Evolutionary conservation across 2,888 invertebrate species (phyloP).

Genomic region (Calameuta filiformis): DNA sequence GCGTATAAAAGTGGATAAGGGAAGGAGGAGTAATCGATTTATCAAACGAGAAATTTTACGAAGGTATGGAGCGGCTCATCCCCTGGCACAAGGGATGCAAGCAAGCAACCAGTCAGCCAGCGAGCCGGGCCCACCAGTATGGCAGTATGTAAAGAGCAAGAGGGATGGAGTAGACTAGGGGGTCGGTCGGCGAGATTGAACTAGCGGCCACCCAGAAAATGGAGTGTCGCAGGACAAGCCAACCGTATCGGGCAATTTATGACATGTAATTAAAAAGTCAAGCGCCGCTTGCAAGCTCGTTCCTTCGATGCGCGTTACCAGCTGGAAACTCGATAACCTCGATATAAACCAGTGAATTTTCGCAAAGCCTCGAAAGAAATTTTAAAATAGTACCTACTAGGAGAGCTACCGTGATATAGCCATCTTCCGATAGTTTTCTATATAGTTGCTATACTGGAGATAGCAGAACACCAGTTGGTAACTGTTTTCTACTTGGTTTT

Average conservation of each 20-base stretch:
- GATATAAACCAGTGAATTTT: conserved; percentile 4
- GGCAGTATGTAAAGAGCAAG: conserved; percentile 4
- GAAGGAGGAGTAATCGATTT: conserved; percentile 37
- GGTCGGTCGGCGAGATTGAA: conserved; percentile 48
- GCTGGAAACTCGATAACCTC: conserved; percentile 46
- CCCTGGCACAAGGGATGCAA: conserved; percentile 23
- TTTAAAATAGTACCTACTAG: neutral
- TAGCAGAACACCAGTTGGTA: no score
- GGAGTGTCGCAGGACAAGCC: conserved; percentile 54
- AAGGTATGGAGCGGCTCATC: conserved; percentile 41
- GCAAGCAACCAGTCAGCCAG: neutral
- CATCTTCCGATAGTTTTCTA: no score
- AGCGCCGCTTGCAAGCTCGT: conserved; percentile 41
- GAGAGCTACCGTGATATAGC: no score
- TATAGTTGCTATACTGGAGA: no score
- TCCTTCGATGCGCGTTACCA: conserved; percentile 40
- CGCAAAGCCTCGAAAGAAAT: neutral
- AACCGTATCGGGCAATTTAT: conserved; percentile 59
- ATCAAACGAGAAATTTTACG: conserved; percentile 55
- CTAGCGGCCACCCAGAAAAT: conserved; percentile 59
- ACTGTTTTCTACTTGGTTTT: no score
- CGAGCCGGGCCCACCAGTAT: neutral
- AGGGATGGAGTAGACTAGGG: conserved; percentile 14
- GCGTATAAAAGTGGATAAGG: no score
- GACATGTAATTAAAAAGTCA: conserved; percentile 61